Conservation (phyloP, 1,140 invertebrate genomes). For the Pseudomyrmex sp. region DNA sequence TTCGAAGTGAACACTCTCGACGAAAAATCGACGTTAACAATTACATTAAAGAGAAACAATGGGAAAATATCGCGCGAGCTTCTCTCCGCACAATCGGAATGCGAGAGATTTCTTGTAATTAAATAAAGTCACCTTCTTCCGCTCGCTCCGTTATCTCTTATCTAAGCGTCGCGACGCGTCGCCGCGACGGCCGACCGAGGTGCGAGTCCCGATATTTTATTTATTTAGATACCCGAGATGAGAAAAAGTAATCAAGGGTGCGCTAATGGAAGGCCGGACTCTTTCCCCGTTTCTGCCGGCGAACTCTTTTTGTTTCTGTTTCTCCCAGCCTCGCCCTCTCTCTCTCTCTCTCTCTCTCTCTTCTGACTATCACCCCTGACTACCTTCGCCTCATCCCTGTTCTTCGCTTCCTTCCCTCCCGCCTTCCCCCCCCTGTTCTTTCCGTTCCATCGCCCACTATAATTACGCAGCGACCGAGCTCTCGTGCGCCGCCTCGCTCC, state of each 20-base stretch:
- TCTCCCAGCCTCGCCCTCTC: constrained; percentile 56
- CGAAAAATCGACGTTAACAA: constrained; percentile 33
- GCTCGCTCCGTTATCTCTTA: constrained; percentile 82
- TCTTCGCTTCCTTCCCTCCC: neutral
- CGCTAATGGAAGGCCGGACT: constrained; percentile 82
- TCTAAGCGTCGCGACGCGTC: constrained; percentile 78
- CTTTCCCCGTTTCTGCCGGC: constrained; percentile 71
- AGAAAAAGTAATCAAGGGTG: constrained; percentile 85
- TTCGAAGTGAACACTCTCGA: neutral
- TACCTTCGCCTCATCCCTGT: neutral
- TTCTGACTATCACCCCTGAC: constrained; percentile 31
- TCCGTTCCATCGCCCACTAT: constrained; percentile 77
- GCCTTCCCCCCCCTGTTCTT: constrained; percentile 30
- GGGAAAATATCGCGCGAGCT: constrained; percentile 28
- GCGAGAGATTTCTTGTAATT: constrained; percentile 73
- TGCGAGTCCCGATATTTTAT: constrained; percentile 84
- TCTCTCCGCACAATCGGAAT: constrained; percentile 36
- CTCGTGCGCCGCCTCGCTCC: constrained; percentile 58
- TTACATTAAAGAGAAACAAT: constrained; percentile 52
- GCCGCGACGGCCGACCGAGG: constrained; percentile 71
- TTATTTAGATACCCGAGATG: constrained; percentile 84
- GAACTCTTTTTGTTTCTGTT: constrained; percentile 80
- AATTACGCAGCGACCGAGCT: constrained; percentile 80
- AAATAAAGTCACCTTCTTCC: constrained; percentile 82
- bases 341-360: constrained; percentile 52